Conservation (phyloP, 2,113 vertebrate species). For the Terrapene triunguis region DNA sequence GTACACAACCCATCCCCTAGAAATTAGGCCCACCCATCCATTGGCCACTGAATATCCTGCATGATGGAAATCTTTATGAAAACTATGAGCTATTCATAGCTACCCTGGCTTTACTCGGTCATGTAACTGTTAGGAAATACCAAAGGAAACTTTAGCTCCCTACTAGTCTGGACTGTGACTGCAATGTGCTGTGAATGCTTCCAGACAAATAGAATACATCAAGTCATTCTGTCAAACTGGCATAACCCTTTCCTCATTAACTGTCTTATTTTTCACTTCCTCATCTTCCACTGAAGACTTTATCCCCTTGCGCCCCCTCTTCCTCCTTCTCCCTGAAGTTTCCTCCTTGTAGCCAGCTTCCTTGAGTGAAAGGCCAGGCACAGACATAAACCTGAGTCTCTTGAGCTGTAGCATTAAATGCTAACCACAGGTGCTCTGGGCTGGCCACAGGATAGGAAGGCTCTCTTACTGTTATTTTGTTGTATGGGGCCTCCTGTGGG, state of each 20-base stretch:
- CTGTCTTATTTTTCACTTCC: not conserved
- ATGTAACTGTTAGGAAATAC: not conserved
- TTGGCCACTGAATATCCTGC: not conserved
- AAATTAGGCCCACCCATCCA: not conserved
- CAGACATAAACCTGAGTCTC: not conserved
- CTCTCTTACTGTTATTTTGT: not conserved
- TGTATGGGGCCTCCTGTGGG: not conserved
- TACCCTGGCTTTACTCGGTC: not conserved
- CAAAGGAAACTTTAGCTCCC: not conserved
- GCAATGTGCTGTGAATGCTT: not conserved
- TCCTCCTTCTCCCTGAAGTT: not conserved
- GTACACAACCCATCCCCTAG: not conserved
- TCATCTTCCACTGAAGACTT: not conserved
- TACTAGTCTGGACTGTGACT: not conserved
- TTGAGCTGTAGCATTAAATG: not conserved
- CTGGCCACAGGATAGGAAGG: not conserved
- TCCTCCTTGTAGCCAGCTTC: not conserved
- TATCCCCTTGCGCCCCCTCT: not conserved
- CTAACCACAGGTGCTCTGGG: not conserved
- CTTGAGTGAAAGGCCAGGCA: not conserved
- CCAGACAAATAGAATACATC: not conserved
- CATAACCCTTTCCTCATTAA: not conserved
- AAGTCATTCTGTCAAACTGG: not conserved
- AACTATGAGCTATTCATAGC: not conserved
- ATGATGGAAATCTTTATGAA: not conserved